Evolutionary conservation across 1,140 invertebrate genomes (phyloP).

Genomic region (Melipona quadrifasciata): DNA sequence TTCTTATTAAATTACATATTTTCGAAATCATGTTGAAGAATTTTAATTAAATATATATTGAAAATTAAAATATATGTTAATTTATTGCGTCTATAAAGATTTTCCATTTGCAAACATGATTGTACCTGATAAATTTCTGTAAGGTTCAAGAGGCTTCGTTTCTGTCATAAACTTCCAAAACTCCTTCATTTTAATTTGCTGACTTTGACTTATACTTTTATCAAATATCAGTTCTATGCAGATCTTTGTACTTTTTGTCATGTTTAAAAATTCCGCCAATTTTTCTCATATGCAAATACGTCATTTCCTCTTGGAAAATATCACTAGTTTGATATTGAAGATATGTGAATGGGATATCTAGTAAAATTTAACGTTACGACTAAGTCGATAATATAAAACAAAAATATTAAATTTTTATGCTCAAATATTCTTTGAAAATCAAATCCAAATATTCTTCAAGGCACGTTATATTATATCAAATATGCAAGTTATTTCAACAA

Average conservation of each 20-base stretch:
- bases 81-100: neutral
- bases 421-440: neutral
- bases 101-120: no score
- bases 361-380: conserved; percentile 21
- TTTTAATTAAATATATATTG: neutral
- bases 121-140: neutral
- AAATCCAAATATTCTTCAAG: neutral
- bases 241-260: neutral
- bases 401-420: neutral
- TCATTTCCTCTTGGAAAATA: conserved; percentile 30
- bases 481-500: neutral
- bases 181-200: conserved; percentile 58
- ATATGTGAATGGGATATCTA: conserved; percentile 26
- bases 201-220: conserved; percentile 35
- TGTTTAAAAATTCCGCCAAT: conserved; percentile 3
- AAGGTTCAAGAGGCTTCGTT: conserved; percentile 39
- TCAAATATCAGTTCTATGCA: conserved; percentile 59
- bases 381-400: conserved; percentile 26
- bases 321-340: neutral
- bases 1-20: neutral
- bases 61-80: neutral
- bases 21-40: neutral
- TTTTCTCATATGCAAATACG: neutral
- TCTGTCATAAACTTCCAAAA: conserved; percentile 68
- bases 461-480: neutral